Evolutionary conservation across 2,797 vertebrate species (phyloP).

Genomic region (Cryptoprocta ferox): DNA sequence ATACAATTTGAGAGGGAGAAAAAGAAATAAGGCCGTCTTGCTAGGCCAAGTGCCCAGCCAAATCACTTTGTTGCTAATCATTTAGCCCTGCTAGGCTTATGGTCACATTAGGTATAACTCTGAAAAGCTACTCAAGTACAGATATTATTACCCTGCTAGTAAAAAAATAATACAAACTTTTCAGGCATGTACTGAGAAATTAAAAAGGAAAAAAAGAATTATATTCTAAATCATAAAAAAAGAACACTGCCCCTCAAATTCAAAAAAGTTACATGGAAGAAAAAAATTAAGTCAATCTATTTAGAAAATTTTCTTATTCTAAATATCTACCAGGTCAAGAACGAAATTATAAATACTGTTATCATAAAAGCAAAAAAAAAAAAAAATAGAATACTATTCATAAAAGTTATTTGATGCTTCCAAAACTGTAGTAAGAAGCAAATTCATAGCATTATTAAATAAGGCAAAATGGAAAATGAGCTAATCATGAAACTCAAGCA

Average conservation of each 20-base stretch:
- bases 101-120: not conserved
- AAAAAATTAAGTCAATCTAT: not conserved
- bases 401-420: constrained; percentile 55
- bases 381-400: not conserved
- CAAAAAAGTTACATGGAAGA: not conserved
- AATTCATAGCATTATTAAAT: constrained; percentile 68
- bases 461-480: not conserved
- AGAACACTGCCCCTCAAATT: not conserved
- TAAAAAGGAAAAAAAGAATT: not conserved
- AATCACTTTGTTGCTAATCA: not conserved
- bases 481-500: not conserved
- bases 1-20: not conserved
- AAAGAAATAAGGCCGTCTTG: not conserved
- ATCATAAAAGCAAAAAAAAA: constrained; percentile 65
- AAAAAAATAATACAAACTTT: not conserved
- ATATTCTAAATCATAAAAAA: not conserved
- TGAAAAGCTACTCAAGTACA: not conserved
- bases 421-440: constrained; percentile 70
- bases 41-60: fast-evolving
- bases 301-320: not conserved
- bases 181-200: not conserved
- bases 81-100: not conserved
- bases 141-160: not conserved
- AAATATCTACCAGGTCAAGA: not conserved
- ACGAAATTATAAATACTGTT: not conserved